Evolutionary conservation across 2,888 invertebrate genomes (phyloP).

Genomic region (Archips crataeganus): DNA sequence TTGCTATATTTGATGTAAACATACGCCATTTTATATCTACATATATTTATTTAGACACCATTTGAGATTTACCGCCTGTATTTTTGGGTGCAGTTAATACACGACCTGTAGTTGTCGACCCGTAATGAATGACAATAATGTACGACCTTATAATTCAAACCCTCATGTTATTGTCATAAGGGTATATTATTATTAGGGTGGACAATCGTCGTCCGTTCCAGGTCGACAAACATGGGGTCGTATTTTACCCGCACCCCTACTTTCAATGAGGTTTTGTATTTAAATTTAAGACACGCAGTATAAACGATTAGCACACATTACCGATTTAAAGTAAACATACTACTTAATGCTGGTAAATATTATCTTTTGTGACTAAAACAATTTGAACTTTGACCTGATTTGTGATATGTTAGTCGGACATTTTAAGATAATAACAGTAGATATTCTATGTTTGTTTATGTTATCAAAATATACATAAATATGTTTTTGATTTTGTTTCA

Average conservation of each 20-base stretch:
- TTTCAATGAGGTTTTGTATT: not conserved
- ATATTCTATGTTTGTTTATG: too few species aligned
- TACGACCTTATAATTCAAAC: too few species aligned
- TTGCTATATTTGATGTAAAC: too few species aligned
- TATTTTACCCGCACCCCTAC: too few species aligned
- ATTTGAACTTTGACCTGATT: slow-evolving; percentile 33
- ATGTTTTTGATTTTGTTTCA: too few species aligned
- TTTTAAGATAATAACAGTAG: slow-evolving; percentile 12
- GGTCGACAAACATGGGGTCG: too few species aligned
- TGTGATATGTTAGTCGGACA: slow-evolving; percentile 34
- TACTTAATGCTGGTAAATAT: slow-evolving; percentile 1
- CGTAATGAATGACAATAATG: too few species aligned
- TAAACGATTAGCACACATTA: slow-evolving; percentile 7
- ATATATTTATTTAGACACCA: not conserved
- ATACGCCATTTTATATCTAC: not conserved
- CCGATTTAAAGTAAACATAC: not conserved
- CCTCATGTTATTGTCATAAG: too few species aligned
- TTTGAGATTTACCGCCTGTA: not conserved
- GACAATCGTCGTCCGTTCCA: too few species aligned
- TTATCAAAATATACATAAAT: too few species aligned
- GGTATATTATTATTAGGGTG: too few species aligned
- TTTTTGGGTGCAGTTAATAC: not conserved
- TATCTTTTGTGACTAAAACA: slow-evolving; percentile 34
- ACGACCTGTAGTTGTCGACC: too few species aligned
- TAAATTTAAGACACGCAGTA: not conserved